These are phyloP conservation scores for Cherax destructor DNA, from an alignment of 1,140 invertebrate genomes.

Conservation along the genomic window DNA sequence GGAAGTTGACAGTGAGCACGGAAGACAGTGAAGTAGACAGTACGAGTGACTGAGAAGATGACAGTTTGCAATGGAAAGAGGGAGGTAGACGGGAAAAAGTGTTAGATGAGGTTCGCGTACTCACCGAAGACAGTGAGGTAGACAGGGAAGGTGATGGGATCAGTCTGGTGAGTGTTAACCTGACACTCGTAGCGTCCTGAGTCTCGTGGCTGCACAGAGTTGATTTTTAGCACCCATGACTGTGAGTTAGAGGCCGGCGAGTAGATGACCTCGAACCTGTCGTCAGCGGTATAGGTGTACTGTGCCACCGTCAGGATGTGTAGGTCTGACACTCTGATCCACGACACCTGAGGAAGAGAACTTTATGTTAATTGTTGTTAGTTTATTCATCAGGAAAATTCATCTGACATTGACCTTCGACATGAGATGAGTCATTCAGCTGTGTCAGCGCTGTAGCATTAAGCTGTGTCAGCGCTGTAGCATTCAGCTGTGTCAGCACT, in stretches of 20 bases:
- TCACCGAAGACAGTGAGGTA: conserved; percentile 67
- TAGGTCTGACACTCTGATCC: conserved; percentile 74
- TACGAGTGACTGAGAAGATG: too few relatives aligned
- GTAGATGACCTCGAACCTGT: conserved; percentile 73
- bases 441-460: too few relatives aligned
- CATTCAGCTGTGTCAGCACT: too few relatives aligned
- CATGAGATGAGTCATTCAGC: too few relatives aligned
- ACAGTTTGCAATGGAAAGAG: too few relatives aligned
- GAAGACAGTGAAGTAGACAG: too few relatives aligned
- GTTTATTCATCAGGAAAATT: too few relatives aligned
- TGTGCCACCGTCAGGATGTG: conserved; percentile 74
- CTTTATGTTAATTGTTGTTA: too few relatives aligned
- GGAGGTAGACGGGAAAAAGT: too few relatives aligned
- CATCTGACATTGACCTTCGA: too few relatives aligned
- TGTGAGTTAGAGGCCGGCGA: conserved; percentile 73
- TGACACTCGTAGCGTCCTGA: conserved; percentile 73
- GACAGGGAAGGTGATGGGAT: conserved; percentile 70
- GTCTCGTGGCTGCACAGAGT: conserved; percentile 73
- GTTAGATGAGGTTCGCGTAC: neutral
- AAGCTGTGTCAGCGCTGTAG: too few relatives aligned
- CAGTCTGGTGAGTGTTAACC: conserved; percentile 71
- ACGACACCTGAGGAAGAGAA: conserved; percentile 73
- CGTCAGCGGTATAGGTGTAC: conserved; percentile 74
- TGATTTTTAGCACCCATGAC: conserved; percentile 76
- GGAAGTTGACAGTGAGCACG: too few relatives aligned